These are phyloP conservation scores for Synergus laeviventris DNA, from an alignment of 2,888 invertebrate species.

Conservation along the genomic window DNA sequence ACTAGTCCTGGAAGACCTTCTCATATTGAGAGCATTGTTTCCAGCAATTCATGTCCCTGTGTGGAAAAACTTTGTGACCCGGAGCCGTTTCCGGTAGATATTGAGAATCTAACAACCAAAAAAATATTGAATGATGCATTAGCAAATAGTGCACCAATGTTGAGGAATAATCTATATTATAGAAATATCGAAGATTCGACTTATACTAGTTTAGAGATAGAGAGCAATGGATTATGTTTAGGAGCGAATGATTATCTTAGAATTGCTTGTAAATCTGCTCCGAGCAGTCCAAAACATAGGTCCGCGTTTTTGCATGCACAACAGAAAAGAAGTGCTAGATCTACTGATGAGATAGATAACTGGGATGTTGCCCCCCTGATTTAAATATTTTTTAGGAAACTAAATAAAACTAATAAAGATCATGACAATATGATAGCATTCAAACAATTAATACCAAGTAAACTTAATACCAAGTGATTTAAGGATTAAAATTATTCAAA, in stretches of 20 bases:
- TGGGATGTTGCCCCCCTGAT: slow-evolving; percentile 67
- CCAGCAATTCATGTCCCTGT: slow-evolving; percentile 85
- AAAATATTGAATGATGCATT: slow-evolving; percentile 37
- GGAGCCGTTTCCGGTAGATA: slow-evolving; percentile 36
- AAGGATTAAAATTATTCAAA: too few species aligned
- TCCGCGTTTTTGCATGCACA: slow-evolving; percentile 57
- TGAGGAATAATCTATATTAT: slow-evolving; percentile 36
- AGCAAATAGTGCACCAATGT: slow-evolving; percentile 45
- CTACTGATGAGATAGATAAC: slow-evolving; percentile 69
- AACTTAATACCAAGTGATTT: too few species aligned
- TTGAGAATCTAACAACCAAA: slow-evolving; percentile 40
- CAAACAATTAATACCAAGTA: too few species aligned
- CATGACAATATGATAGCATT: too few species aligned
- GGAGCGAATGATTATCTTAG: slow-evolving; percentile 53
- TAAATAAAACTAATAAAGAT: too few species aligned
- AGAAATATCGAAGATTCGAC: slow-evolving; percentile 8
- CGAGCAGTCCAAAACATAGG: slow-evolving; percentile 66
- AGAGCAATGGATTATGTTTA: slow-evolving; percentile 50
- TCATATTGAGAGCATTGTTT: slow-evolving; percentile 71
- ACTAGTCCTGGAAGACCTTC: neutral
- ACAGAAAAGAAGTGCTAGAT: slow-evolving; percentile 62
- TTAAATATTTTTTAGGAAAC: slow-evolving; percentile 40
- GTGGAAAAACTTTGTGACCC: slow-evolving; percentile 78
- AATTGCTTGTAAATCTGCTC: slow-evolving; percentile 66
- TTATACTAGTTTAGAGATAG: slow-evolving; percentile 19